Evolutionary conservation across 1,140 invertebrate genomes (phyloP), one percentile per base, ranked within the genome.

Genomic region (Cherax quadricarinatus): DNA sequence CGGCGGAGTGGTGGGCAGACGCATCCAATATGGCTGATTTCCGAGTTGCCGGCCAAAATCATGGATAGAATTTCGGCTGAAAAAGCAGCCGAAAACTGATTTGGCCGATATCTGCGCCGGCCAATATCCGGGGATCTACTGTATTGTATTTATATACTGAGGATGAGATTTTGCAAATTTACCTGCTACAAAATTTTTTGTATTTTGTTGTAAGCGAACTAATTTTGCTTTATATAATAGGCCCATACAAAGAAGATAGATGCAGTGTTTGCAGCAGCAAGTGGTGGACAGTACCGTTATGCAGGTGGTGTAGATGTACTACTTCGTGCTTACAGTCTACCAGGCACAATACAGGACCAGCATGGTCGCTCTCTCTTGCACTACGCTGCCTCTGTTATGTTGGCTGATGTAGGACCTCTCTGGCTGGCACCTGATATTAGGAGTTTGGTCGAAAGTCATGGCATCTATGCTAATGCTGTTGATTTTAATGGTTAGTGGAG

Each of bases 371-470:
- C 89, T 14, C 89, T 91, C 16, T 84, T 91, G 60, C 89, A 91
- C 78, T 86, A 91, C 51, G 89, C 89, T 48, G 84, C 83, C 18
- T 86, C 75, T 30, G 83, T 91, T 6, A 78, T 73, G 48, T 51
- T 91, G 24, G 89, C 89, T 70, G 89, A 91, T 70, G 83, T 49
- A 62, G 89, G 81, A 9, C 89, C 89, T 41, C 89, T 91, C n/a
- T 91, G 89, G 89, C 60, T 91, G 53, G 89, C 89, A 48, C 41
- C 73, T 49, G 89, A 91, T 57, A 81, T 91, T 21, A 70, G 73
- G 18, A 86, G 84, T 57, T n/a, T 91, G 18, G 89, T 91, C 6
- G 89, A 91, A 48, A 86, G 41, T 80, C 89, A 91, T 30, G 60
- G 73, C 5, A 84, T 91, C 53, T 86, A 66, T 24, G 89, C 86